Conservation (phyloP, 1,140 invertebrate genomes). For the Aphis gossypii region DNA sequence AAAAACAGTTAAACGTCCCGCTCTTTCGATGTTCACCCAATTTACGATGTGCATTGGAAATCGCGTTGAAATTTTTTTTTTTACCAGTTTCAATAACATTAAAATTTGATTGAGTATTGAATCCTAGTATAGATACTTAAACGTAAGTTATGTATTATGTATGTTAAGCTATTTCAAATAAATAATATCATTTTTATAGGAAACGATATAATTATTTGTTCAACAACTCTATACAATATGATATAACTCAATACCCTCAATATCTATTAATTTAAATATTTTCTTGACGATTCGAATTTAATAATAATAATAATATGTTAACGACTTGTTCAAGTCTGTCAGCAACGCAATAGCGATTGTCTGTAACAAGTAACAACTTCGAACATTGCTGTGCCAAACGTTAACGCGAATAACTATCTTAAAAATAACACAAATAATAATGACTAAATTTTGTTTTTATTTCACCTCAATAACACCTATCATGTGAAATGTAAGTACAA, state of each 20-base stretch:
- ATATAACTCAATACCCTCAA: not conserved
- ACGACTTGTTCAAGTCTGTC: not conserved
- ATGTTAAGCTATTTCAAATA: not conserved
- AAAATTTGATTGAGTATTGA: not conserved
- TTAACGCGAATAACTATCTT: too few relatives aligned
- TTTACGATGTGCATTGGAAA: not conserved
- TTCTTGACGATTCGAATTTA: not conserved
- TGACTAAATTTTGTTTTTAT: not conserved
- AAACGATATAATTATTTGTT: not conserved
- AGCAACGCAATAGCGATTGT: not conserved
- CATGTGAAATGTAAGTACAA: too few relatives aligned
- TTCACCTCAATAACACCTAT: too few relatives aligned
- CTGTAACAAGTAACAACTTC: not conserved
- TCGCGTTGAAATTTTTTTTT: not conserved
- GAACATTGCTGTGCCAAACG: too few relatives aligned
- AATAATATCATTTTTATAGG: not conserved
- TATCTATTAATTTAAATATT: not conserved
- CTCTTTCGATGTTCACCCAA: not conserved
- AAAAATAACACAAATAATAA: not conserved
- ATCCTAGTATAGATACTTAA: not conserved
- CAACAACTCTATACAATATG: not conserved
- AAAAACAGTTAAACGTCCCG: not conserved
- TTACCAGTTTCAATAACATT: not conserved
- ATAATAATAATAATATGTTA: not conserved
- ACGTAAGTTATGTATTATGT: not conserved